These are phyloP conservation scores for Pinctada fucata DNA, from an alignment of 2,888 invertebrate genomes.

Conservation along the genomic window DNA sequence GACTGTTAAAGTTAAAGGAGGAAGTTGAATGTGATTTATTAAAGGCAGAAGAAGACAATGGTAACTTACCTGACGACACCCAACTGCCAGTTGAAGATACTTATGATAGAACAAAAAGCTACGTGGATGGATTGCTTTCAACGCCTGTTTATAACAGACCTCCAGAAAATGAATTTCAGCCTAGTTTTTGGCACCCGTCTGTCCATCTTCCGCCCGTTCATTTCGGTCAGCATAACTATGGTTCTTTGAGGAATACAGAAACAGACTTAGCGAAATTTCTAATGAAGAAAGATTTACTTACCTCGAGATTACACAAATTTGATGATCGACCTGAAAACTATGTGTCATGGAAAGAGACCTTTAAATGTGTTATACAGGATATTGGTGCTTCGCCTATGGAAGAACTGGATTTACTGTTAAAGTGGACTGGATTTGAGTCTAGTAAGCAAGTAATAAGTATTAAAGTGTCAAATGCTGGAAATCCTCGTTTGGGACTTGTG, in stretches of 20 bases:
- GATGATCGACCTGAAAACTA: slow-evolving; percentile 21
- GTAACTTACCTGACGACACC: no score
- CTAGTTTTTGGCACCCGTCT: no score
- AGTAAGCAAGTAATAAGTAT: no score
- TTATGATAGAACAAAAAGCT: no score
- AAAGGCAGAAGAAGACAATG: no score
- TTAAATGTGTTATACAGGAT: slow-evolving; percentile 9
- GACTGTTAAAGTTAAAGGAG: no score
- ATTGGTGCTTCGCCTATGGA: slow-evolving; percentile 6
- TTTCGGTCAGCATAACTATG: background rate
- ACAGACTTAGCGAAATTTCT: slow-evolving; percentile 6
- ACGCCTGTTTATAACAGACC: no score
- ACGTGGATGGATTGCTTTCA: no score
- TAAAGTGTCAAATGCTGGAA: slow-evolving; percentile 11
- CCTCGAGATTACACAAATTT: slow-evolving; percentile 3
- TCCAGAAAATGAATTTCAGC: no score
- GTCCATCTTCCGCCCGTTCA: no score
- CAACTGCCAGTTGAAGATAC: no score
- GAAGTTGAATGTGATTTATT: no score
- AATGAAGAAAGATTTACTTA: slow-evolving; percentile 15
- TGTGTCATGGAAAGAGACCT: slow-evolving; percentile 22
- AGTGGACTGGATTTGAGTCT: background rate
- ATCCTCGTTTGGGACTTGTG: background rate
- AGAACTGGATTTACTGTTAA: slow-evolving; percentile 4
- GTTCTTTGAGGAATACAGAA: background rate